Base-by-base conservation (phyloP, 2,797 vertebrate genomes). In the Tokudaia tokunoshimensis region DNA sequence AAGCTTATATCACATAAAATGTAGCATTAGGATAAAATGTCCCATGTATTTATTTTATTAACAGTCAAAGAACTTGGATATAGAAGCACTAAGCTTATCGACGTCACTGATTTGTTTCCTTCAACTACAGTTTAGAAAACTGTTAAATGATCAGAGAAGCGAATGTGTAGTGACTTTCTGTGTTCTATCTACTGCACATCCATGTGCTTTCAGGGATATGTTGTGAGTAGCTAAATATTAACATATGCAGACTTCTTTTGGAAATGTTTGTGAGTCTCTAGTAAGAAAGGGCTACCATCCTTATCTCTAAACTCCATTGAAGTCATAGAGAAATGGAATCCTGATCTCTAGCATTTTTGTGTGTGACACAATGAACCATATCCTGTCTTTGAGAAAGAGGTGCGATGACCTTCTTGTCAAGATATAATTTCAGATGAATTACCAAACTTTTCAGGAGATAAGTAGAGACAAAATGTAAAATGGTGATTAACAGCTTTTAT, bases 401-500 rank as follows among this genome's bases (percentile, higher is more conserved):
- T 26, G 79, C 0, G 3, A 34, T 47, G 75, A 34, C 29, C 4
- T 70, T 12, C 29, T 20, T 52, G 37, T 70, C 37, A 83, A 94
- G 44, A 95, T 81, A 22, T 83, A 86, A 89, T 91, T 97, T 92
- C 82, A 86, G 50, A 59, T 82, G 47, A 63, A 91, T 80, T 3
- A 88, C 87, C 50, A 88, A 76, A 94, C 26, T 63, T 95, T 92
- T 80, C 83, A 92, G 47, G n/a, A 94, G 86, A 93, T 3, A 74
- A 92, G 37, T 22, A 88, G 41, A 84, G 55, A 93, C 19, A 89
- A 74, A 59, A 92, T 55, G 17, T 41, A 89, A 95, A 96, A 93
- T 29, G 20, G 5, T 41, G 50, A 72, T 74, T 50, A 91, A 41
- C 9, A 94, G 0, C 10, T 29, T 93, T 88, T 96, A 92, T 52